Base-by-base conservation (phyloP, 2,113 vertebrate genomes). In the Calonectris borealis region DNA sequence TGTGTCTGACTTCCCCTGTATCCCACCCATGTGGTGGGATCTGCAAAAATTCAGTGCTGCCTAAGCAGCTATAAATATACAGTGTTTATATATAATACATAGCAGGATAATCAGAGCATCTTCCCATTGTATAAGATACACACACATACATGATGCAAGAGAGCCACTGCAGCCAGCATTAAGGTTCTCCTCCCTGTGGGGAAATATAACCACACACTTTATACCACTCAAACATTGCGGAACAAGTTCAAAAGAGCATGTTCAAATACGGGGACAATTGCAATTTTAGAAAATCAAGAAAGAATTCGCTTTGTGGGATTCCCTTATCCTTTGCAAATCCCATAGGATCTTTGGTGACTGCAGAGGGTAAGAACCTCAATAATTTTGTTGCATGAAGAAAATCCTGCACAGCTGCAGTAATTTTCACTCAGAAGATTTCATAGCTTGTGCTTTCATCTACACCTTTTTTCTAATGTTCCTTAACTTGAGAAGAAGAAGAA, bases 381-480 rank as follows among this genome's bases (percentile, higher is more conserved):
- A 66, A 15, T 52, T 88, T 49, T 79, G 64, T 89, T 22, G 2
- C n/a, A 46, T 65, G 25, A 70, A 71, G 29, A 77, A 85, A 92
- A 55, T 83, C 40, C 36, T 88, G 31, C 57, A 58, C 27, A 82
- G 46, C 38, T 93, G 77, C 49, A 78, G 34, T 69, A 61, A 64
- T 94, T 94, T 91, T 80, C 27, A 32, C 20, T 14, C 46, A 46
- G 24, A 88, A 58, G 26, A 91, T 92, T 95, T 93, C 49, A 40
- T 72, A 78, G 42, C 65, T 64, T 85, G 7, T 91, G 27, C 61
- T 96, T 95, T 65, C 65, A 49, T 82, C 65, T 91, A 19, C 57
- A 91, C 46, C 49, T 91, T 80, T 68, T 94, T 96, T 88, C 27
- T 95, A 64, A 79, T 64, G 66, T 69, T 94, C n/a, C 49, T 75